These are phyloP conservation scores for Coccyzus lansbergi DNA, from an alignment of 2,797 vertebrate genomes.

Conservation along the genomic window DNA sequence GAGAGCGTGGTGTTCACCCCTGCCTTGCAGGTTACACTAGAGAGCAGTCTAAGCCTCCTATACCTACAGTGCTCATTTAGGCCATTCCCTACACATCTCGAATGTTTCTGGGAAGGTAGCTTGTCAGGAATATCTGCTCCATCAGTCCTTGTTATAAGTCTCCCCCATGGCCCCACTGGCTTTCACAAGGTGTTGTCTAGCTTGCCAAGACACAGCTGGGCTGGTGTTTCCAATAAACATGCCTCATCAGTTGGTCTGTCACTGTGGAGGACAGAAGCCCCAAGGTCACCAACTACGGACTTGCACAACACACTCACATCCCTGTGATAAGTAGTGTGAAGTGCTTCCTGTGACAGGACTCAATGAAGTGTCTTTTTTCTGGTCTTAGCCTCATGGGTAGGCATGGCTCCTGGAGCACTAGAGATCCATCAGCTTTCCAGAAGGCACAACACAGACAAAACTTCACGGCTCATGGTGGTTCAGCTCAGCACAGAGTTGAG, in stretches of 20 bases:
- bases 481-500: background rate
- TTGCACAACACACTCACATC: background rate
- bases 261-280: rapidly evolving
- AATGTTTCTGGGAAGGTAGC: background rate
- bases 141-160: rapidly evolving
- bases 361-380: rapidly evolving
- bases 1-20: background rate
- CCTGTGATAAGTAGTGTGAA: background rate
- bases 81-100: background rate
- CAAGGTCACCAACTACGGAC: background rate
- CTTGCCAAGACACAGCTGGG: background rate
- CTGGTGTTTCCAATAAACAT: background rate
- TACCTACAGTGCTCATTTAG: background rate
- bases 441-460: background rate
- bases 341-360: background rate
- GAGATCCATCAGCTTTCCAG: background rate
- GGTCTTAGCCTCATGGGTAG: rapidly evolving
- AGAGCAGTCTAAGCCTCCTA: background rate
- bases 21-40: background rate
- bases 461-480: background rate
- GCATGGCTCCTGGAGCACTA: background rate
- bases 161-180: rapidly evolving
- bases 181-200: background rate
- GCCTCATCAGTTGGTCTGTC: background rate
- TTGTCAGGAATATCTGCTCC: background rate